These are phyloP conservation scores for Upupa epops DNA, from an alignment of 2,113 vertebrate species.

Conservation along the genomic window DNA sequence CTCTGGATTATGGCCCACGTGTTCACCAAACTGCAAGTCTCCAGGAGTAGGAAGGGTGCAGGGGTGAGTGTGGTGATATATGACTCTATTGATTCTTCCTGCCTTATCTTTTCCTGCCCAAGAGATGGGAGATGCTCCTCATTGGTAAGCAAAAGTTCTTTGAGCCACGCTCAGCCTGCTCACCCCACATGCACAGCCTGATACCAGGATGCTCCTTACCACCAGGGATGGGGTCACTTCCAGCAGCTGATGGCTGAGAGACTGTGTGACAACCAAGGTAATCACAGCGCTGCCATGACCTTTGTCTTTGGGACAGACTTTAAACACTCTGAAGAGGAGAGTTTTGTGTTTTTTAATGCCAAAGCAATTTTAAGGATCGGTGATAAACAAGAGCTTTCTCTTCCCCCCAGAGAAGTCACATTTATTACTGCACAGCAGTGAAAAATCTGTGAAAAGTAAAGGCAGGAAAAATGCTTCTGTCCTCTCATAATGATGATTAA, in stretches of 20 bases:
- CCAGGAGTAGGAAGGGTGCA: not conserved
- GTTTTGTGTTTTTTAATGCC: not conserved
- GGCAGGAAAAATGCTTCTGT: constrained; percentile 21
- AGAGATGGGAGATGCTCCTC: not conserved
- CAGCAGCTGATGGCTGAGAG: not conserved
- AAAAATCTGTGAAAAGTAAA: constrained; percentile 20
- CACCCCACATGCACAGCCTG: rapidly evolving
- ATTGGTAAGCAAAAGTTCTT: not conserved
- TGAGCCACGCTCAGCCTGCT: not conserved
- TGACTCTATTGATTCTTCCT: not conserved
- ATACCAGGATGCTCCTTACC: rapidly evolving
- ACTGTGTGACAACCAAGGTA: not conserved
- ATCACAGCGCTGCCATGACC: not conserved
- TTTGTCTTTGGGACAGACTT: not conserved
- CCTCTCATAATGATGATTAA: constrained; percentile 41
- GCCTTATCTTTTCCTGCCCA: not conserved
- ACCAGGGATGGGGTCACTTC: rapidly evolving
- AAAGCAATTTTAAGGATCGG: not conserved
- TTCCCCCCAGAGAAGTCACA: constrained; percentile 18
- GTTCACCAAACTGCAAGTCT: not conserved
- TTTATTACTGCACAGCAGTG: not conserved
- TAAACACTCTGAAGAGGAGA: not conserved
- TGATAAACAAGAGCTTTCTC: constrained; percentile 16
- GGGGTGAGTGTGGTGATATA: not conserved
- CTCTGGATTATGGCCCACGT: not conserved